Conservation (phyloP, 2,888 invertebrate genomes). For the Callosobruchus maculatus region DNA sequence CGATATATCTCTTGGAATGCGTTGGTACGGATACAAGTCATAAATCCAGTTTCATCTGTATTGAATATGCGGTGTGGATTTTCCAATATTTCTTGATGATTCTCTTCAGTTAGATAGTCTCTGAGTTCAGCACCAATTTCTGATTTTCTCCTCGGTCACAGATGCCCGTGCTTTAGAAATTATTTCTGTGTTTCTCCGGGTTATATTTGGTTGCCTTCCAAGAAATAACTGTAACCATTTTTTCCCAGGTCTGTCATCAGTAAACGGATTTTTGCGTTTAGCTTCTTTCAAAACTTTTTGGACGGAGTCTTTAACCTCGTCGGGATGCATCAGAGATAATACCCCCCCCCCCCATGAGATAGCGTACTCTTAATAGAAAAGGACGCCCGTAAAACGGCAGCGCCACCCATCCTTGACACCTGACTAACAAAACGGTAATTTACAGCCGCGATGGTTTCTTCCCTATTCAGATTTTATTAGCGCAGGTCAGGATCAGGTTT, state of each 20-base stretch:
- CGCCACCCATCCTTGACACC: too few relatives aligned
- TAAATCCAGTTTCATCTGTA: constrained; percentile 18
- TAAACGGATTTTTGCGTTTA: constrained; percentile 5
- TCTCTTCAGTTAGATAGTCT: constrained; percentile 7
- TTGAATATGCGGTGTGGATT: constrained; percentile 16
- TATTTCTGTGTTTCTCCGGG: constrained; percentile 25
- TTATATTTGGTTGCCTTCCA: constrained; percentile 26
- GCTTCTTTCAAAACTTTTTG: too few relatives aligned
- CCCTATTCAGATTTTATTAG: too few relatives aligned
- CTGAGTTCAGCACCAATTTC: constrained; percentile 16
- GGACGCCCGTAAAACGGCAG: too few relatives aligned
- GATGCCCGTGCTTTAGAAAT: constrained; percentile 28
- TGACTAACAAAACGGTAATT: too few relatives aligned
- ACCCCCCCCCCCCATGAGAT: too few relatives aligned
- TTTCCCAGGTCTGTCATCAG: constrained; percentile 25
- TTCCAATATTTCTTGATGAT: constrained; percentile 7
- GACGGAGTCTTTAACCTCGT: too few relatives aligned
- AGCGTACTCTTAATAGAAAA: too few relatives aligned
- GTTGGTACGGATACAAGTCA: not conserved
- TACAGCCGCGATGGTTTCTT: too few relatives aligned
- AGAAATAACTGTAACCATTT: constrained; percentile 32
- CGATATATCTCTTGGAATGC: too few relatives aligned
- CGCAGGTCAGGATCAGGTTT: too few relatives aligned
- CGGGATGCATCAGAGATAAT: too few relatives aligned
- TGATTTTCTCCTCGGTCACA: constrained; percentile 15